These are phyloP conservation scores for Phyllostomus discolor DNA, from an alignment of 2,113 vertebrate genomes.

Conservation along the genomic window DNA sequence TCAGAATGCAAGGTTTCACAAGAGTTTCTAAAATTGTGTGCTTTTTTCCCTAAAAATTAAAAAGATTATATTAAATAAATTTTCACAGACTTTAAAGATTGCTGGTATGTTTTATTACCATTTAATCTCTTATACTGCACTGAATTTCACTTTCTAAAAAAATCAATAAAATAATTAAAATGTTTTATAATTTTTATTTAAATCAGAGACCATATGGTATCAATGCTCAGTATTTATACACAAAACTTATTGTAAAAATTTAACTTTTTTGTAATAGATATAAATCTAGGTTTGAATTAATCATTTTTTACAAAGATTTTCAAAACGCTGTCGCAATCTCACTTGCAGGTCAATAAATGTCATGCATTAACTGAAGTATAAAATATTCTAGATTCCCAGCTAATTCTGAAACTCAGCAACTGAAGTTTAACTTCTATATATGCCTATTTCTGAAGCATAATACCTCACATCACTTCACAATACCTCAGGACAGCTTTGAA, in stretches of 20 bases:
- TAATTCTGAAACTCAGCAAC: background rate
- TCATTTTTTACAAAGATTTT: background rate
- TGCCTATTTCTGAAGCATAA: background rate
- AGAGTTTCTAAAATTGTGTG: constrained; percentile 16
- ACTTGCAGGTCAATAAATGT: background rate
- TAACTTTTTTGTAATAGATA: background rate
- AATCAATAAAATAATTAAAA: background rate
- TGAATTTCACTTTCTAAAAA: background rate
- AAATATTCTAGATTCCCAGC: background rate
- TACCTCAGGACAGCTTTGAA: background rate
- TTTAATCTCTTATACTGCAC: background rate
- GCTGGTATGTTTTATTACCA: background rate
- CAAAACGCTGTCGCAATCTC: background rate
- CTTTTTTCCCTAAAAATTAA: background rate
- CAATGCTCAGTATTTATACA: background rate
- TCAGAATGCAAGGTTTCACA: background rate
- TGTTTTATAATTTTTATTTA: constrained; percentile 14
- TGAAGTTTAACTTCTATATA: background rate
- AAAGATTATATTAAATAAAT: background rate
- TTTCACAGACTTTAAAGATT: background rate
- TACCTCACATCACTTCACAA: background rate
- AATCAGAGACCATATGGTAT: background rate
- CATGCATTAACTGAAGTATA: background rate
- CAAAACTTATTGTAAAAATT: background rate
- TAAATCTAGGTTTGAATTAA: background rate